Percentiles rank a stretch among this genome's conserved stretches.
phyloP scores from a whole-genome alignment of 1,140 invertebrate species.

The Panagrolaimus sp. region DNA sequence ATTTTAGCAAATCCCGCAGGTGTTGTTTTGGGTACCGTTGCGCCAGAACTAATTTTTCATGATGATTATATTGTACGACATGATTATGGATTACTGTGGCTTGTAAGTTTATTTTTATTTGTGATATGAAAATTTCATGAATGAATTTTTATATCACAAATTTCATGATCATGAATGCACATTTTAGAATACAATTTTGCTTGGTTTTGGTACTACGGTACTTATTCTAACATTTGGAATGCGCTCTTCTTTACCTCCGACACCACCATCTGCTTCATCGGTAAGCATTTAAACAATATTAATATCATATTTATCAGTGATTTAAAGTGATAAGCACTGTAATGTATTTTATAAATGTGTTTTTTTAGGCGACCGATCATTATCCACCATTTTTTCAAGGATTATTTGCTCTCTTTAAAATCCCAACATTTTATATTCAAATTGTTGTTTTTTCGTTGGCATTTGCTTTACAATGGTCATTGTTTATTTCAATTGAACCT shows the following conservation, averaged over 20 bases:
- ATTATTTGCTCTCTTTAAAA: conserved; percentile 63
- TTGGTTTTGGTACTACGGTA: conserved; percentile 41
- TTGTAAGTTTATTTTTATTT: conserved; percentile 15
- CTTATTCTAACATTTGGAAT: conserved; percentile 38
- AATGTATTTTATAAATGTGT: no score
- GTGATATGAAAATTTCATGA: conserved; percentile 33
- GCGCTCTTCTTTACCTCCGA: conserved; percentile 33
- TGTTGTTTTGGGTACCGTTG: conserved; percentile 55
- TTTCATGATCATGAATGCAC: background rate
- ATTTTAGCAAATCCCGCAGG: conserved; percentile 56
- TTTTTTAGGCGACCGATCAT: conserved; percentile 40
- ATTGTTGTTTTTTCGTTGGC: conserved; percentile 52
- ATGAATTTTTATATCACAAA: conserved; percentile 21
- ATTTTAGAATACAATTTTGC: conserved; percentile 39
- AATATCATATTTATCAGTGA: no score
- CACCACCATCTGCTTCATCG: conserved; percentile 49
- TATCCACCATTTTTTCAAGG: conserved; percentile 44
- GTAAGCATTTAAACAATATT: no score
- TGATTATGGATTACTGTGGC: background rate
- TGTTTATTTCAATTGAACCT: conserved; percentile 45
- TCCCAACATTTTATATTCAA: conserved; percentile 44
- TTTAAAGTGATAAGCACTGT: no score
- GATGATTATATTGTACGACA: background rate
- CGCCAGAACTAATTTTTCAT: conserved; percentile 41
- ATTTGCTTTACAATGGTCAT: conserved; percentile 47